Conservation (phyloP, 1,140 invertebrate species). For the Drosophila gunungcola region DNA sequence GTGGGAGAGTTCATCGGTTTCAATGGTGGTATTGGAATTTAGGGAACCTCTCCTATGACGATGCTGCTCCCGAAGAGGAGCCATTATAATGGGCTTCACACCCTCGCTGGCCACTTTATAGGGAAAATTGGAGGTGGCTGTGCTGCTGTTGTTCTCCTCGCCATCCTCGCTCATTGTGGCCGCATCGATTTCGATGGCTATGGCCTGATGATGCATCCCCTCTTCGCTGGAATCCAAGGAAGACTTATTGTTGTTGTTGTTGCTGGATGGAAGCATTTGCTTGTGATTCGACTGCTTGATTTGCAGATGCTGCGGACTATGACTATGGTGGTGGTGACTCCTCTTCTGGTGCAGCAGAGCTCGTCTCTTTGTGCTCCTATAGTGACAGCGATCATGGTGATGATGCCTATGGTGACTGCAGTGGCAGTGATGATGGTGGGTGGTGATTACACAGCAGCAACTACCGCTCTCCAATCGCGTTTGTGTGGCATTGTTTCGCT, state of each 20-base stretch:
- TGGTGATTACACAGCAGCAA: conserved; percentile 70
- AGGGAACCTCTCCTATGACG: conserved; percentile 58
- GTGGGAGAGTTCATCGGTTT: conserved; percentile 74
- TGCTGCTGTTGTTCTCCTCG: conserved; percentile 77
- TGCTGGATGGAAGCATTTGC: conserved; percentile 36
- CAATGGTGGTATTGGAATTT: conserved; percentile 78
- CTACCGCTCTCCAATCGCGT: conserved; percentile 47
- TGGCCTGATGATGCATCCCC: conserved; percentile 54
- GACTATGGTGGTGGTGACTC: conserved; percentile 19
- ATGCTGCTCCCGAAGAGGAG: conserved; percentile 58
- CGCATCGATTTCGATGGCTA: conserved; percentile 81
- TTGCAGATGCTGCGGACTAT: conserved; percentile 20
- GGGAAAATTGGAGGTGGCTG: conserved; percentile 78
- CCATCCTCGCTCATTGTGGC: conserved; percentile 65
- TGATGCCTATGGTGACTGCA: conserved; percentile 46
- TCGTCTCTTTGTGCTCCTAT: conserved; percentile 27
- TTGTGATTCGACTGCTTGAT: conserved; percentile 24
- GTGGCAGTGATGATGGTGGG: conserved; percentile 68
- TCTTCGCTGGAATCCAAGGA: conserved; percentile 77
- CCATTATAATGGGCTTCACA: conserved; percentile 64
- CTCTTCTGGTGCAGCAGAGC: conserved; percentile 41
- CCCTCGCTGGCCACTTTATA: conserved; percentile 72
- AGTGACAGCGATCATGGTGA: conserved; percentile 48
- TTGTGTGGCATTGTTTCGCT: conserved; percentile 81
- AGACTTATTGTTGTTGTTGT: conserved; percentile 72